Conservation (phyloP, 2,113 vertebrate genomes). For the Chelonoidis abingdonii region DNA sequence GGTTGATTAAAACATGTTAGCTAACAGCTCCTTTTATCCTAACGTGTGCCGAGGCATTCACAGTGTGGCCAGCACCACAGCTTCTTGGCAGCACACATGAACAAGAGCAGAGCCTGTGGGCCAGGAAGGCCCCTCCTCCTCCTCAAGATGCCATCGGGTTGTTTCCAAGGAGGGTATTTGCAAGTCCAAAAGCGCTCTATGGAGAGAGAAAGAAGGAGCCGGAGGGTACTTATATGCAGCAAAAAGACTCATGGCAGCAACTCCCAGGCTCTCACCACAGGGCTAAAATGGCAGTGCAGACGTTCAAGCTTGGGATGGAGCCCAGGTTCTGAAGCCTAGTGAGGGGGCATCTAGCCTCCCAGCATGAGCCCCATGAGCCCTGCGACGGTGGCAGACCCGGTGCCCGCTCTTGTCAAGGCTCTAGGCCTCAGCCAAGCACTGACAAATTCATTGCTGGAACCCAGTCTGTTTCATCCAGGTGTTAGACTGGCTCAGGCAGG, state of each 20-base stretch:
- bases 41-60: rapidly evolving
- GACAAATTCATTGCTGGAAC: background rate
- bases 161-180: background rate
- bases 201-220: background rate
- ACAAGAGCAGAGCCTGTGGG: background rate
- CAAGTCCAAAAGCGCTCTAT: background rate
- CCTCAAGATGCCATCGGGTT: background rate
- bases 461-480: background rate
- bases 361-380: background rate
- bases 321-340: too few species aligned
- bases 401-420: too few species aligned
- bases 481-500: too few species aligned
- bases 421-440: background rate
- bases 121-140: rapidly evolving
- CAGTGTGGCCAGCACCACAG: rapidly evolving
- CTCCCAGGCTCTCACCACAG: too few species aligned
- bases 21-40: background rate
- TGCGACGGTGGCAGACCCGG: background rate
- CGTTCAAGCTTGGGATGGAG: too few species aligned
- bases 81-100: background rate
- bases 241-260: background rate
- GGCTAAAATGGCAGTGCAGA: background rate
- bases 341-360: too few species aligned
- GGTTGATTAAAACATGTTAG: rapidly evolving
- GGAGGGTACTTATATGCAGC: background rate